A percentile compares a stretch with the other conserved stretches of the same genome.
phyloP scores from a whole-genome alignment of 2,888 invertebrate genomes.

The Drosophila affinis region DNA sequence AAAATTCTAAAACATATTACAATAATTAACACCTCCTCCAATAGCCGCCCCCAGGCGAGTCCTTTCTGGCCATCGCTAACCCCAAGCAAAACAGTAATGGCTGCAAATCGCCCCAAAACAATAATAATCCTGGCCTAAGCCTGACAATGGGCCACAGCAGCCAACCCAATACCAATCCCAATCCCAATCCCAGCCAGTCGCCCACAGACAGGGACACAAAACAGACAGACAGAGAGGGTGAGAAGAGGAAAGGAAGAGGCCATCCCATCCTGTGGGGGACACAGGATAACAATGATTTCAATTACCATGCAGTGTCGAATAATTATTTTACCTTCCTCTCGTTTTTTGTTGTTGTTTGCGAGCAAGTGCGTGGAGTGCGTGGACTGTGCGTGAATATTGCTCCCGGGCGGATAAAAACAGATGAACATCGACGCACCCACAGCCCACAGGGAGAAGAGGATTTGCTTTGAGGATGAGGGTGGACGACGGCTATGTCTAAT shows the following conservation, averaged over 20 bases:
- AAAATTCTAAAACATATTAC: conserved; percentile 46
- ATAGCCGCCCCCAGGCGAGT: neutral
- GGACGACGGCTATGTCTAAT: conserved; percentile 79
- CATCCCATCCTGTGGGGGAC: neutral
- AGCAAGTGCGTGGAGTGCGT: conserved; percentile 64
- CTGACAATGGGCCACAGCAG: conserved; percentile 16
- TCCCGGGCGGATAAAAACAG: conserved; percentile 83
- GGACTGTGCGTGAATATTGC: conserved; percentile 80
- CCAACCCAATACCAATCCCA: too few relatives aligned
- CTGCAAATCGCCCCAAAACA: conserved; percentile 58
- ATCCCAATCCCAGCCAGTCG: neutral
- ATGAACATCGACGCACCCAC: conserved; percentile 61
- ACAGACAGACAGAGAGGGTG: conserved; percentile 1
- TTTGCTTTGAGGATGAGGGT: conserved; percentile 11
- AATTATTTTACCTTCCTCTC: conserved; percentile 76
- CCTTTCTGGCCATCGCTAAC: conserved; percentile 21
- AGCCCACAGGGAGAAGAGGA: neutral
- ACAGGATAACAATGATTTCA: conserved; percentile 81
- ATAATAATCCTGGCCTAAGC: conserved; percentile 74
- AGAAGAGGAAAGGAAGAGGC: neutral
- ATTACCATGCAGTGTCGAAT: conserved; percentile 81
- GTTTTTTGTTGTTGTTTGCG: conserved; percentile 49
- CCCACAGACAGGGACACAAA: conserved; percentile 44
- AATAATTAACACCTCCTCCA: conserved; percentile 59
- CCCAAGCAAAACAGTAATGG: conserved; percentile 47